Conservation (phyloP, 1,140 invertebrate genomes). For the Euura saliciscinereae region DNA sequence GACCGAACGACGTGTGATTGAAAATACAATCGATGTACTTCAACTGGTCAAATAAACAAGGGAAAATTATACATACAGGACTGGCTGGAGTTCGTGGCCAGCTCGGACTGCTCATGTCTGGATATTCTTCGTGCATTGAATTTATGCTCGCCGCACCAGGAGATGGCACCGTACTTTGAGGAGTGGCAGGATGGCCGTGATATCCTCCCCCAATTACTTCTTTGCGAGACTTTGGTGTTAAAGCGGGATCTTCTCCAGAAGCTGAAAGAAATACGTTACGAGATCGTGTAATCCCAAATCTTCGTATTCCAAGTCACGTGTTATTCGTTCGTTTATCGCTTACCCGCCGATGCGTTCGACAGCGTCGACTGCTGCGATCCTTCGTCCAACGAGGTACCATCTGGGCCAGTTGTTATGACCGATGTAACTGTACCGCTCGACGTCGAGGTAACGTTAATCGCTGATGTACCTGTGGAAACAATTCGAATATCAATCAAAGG, state of each 20-base stretch:
- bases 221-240: conserved; percentile 78
- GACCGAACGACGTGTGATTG: conserved; percentile 12
- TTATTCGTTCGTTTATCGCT: conserved; percentile 27
- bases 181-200: conserved; percentile 74
- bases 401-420: conserved; percentile 85
- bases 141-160: conserved; percentile 83
- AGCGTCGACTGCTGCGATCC: conserved; percentile 90
- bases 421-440: conserved; percentile 76
- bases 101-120: conserved; percentile 83
- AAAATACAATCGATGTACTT: conserved; percentile 10
- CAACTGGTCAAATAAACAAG: conserved; percentile 13
- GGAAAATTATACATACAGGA: conserved; percentile 70
- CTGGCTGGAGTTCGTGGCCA: conserved; percentile 89
- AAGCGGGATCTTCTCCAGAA: conserved; percentile 83
- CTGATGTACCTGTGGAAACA: conserved; percentile 49
- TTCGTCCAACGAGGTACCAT: conserved; percentile 85
- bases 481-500: conserved; percentile 23
- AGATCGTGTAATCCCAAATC: neutral
- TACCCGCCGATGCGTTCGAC: conserved; percentile 87
- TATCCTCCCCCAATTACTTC: conserved; percentile 62
- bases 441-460: conserved; percentile 55
- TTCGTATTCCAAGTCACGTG: neutral
- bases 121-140: conserved; percentile 88
- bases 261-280: conserved; percentile 60
- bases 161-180: conserved; percentile 75